These are phyloP conservation scores for Xerus rutilus DNA, from an alignment of 2,797 vertebrate species.

Conservation along the genomic window DNA sequence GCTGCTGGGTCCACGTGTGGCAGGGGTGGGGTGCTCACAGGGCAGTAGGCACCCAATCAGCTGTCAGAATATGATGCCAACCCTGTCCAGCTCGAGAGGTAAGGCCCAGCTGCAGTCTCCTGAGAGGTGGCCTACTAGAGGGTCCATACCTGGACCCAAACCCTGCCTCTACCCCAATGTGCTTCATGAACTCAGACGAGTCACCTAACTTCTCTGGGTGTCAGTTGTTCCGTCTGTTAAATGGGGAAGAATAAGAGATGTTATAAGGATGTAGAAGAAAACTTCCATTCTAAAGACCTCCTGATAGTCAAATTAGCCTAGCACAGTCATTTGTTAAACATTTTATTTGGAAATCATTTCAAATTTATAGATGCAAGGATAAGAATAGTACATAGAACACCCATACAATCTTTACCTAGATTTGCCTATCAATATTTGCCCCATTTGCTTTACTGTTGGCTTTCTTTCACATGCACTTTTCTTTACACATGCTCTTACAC, in stretches of 20 bases:
- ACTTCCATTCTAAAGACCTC: neutral
- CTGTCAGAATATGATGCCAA: conserved; percentile 19
- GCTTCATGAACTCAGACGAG: conserved; percentile 20
- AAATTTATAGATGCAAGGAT: conserved; percentile 3
- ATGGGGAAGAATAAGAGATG: conserved; percentile 47
- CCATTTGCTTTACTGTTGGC: neutral
- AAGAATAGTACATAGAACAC: neutral
- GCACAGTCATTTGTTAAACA: neutral
- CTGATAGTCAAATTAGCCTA: neutral
- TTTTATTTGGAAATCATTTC: conserved; percentile 63
- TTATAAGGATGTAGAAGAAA: conserved; percentile 31
- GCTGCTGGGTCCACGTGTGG: neutral
- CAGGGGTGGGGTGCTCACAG: neutral
- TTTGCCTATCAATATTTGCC: neutral
- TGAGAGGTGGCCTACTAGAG: neutral
- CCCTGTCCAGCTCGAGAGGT: neutral
- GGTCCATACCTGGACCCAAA: neutral
- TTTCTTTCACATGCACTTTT: neutral
- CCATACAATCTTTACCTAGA: neutral
- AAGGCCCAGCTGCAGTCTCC: neutral
- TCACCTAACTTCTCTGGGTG: neutral
- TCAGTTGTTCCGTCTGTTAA: conserved; percentile 57
- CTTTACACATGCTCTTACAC: neutral
- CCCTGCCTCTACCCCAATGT: neutral
- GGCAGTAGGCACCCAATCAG: neutral